Evolutionary conservation across 2,113 vertebrate species (phyloP), one percentile per base, ranked within the genome.

Genomic region (Myotis davidii): DNA sequence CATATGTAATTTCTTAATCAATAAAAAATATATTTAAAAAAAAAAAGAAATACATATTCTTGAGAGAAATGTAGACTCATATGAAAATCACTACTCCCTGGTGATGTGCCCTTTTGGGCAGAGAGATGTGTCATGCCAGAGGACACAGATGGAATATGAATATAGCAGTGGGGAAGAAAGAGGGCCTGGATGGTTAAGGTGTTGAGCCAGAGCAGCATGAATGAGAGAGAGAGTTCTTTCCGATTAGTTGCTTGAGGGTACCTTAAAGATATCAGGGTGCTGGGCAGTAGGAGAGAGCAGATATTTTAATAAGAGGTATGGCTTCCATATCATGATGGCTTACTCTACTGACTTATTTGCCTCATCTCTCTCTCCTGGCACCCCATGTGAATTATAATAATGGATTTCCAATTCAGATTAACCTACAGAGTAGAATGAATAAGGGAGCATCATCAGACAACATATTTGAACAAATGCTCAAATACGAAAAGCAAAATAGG

Each of bases 351-450:
- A 29, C 83, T 67, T 56, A 34, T 50, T 82, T 81, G 32, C 20
- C 17, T 39, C 17, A 16, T 39, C 21, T 56, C 12, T 69, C 18
- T 67, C 27, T 89, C 54, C 50, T 56, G 61, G 25, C 4, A 52
- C 16, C n/a, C 25, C 27, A 3, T 5, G 32, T n/a, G 88, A 74
- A 90, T 29, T 32, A 29, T 9, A 72, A 13, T 69, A 32, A 45
- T 88, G 72, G 20, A 29, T 82, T 48, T 85, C n/a, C 27, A 69
- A 56, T 84, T 70, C 88, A 95, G 48, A 76, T 59, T 81, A 90
- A 17, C 20, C 9, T 48, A 73, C 8, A 45, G 17, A 29, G 20
- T 37, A 93, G n/a, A 39, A 52, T 32, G 21, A 59, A 61, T 27
- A 92, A 86, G 29, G 23, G 13, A 37, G 29, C 37, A 32, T 88